These are phyloP conservation scores for Himalopsyche kuldschensis DNA, from an alignment of 2,888 invertebrate genomes.

Conservation along the genomic window DNA sequence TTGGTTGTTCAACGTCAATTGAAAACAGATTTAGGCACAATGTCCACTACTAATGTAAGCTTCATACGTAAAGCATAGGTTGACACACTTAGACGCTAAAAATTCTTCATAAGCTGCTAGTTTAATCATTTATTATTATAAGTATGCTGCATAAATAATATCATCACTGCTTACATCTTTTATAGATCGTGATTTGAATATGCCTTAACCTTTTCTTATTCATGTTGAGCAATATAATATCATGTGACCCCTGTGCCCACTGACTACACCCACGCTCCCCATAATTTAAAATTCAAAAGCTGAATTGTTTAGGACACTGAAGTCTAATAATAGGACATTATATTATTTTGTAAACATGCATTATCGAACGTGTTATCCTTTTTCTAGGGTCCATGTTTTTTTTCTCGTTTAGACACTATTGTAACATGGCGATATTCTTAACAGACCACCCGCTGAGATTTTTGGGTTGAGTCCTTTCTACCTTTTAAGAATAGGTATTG, in stretches of 20 bases:
- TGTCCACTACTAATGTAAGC: too few relatives aligned
- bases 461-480: not conserved
- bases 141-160: too few relatives aligned
- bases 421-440: not conserved
- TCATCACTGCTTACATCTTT: too few relatives aligned
- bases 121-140: too few relatives aligned
- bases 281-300: not conserved
- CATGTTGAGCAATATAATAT: not conserved
- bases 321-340: constrained; percentile 29
- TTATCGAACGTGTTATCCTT: constrained; percentile 34
- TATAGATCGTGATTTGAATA: too few relatives aligned
- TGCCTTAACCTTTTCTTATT: too few relatives aligned
- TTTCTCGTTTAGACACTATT: not conserved
- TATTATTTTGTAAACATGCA: constrained; percentile 30
- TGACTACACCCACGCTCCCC: not conserved
- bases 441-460: not conserved
- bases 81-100: too few relatives aligned
- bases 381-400: constrained; percentile 4
- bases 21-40: too few relatives aligned
- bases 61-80: too few relatives aligned
- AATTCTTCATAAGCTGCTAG: too few relatives aligned
- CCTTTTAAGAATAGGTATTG: not conserved
- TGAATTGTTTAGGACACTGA: not conserved
- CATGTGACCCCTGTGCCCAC: not conserved
- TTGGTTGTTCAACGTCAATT: too few relatives aligned